Evolutionary conservation across 2,888 invertebrate genomes (phyloP).

Genomic region (Agonopterix heracliana): DNA sequence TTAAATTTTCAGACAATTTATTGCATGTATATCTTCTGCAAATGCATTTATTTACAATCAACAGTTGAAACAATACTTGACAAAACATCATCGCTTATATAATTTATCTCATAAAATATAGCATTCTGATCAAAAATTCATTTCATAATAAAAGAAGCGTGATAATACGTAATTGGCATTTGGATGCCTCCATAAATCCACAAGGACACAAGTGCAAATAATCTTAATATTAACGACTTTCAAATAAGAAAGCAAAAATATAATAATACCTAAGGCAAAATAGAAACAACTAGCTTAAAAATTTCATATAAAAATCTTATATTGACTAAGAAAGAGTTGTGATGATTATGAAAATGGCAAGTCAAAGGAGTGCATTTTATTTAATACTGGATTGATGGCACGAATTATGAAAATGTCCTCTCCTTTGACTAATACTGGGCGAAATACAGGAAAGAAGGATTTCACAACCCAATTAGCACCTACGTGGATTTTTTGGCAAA

Average conservation of each 20-base stretch:
- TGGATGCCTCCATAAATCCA: slow-evolving; percentile 60
- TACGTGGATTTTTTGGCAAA: slow-evolving; percentile 46
- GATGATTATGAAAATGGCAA: slow-evolving; percentile 64
- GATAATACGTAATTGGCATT: slow-evolving; percentile 62
- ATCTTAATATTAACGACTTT: slow-evolving; percentile 64
- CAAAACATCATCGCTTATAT: slow-evolving; percentile 55
- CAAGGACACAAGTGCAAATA: slow-evolving; percentile 74
- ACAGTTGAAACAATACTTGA: slow-evolving; percentile 69
- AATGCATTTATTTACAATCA: slow-evolving; percentile 75
- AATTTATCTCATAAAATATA: slow-evolving; percentile 55
- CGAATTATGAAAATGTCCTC: slow-evolving; percentile 63
- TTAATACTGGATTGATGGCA: slow-evolving; percentile 74
- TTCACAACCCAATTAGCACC: slow-evolving; percentile 73
- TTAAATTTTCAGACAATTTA: slow-evolving; percentile 70
- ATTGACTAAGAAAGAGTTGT: slow-evolving; percentile 73
- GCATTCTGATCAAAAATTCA: slow-evolving; percentile 53
- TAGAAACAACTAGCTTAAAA: slow-evolving; percentile 71
- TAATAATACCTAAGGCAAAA: slow-evolving; percentile 69
- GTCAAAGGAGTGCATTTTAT: slow-evolving; percentile 63
- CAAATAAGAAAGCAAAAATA: slow-evolving; percentile 66
- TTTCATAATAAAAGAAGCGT: slow-evolving; percentile 58
- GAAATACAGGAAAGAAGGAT: slow-evolving; percentile 67
- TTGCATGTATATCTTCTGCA: slow-evolving; percentile 69
- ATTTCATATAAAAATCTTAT: slow-evolving; percentile 69
- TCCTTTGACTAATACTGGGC: slow-evolving; percentile 73